Evolutionary conservation across 2,113 vertebrate genomes (phyloP), one percentile per base, ranked within the genome.

Genomic region (Corythoichthys intestinalis): DNA sequence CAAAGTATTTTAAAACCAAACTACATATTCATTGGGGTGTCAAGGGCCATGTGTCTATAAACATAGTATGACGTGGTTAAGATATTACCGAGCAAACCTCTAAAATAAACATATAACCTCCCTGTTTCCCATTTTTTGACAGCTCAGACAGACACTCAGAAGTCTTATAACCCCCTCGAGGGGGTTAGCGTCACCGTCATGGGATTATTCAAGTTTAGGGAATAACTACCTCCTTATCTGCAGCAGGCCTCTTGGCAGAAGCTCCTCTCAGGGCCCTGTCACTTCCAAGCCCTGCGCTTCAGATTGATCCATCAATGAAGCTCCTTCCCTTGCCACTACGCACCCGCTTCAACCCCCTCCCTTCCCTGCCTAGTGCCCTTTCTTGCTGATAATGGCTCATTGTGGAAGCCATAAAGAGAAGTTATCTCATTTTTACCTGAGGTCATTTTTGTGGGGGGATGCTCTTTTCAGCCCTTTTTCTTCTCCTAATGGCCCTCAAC

Each of bases 161-260:
- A 84, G 64, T 67, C 71, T 73, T 63, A 72, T 79, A 75, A 82
- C 83, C 85, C 41, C 74, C 65, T 71, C 59, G 77, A 76, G 70
- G 82, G 83, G 77, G 68, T 1, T 62, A 74, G 68, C 71, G 70
- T 73, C 80, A 71, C 68, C 35, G 20, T 77, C 56, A 38, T 81
- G 83, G 85, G 83, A 88, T 88, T 81, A 83, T 82, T 84, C 73
- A 84, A 79, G 79, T 87, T 89, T 80, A 68, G 74, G 76, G 69
- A 84, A 89, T 87, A 86, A 86, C 88, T 83, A 87, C 82, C 39
- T 20, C n/a, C 80, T 89, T 87, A 90, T 90, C 88, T 76, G 58
- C 52, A 70, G 78, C 79, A 15, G 64, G 17, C 48, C 64, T 77
- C 84, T 82, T 71, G 81, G 77, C 79, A 81, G 72, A 82, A 58